Percentiles rank a stretch among this genome's conserved stretches.
Conservation (phyloP, 2,888 invertebrate species). For the Coenonympha glycerion region DNA sequence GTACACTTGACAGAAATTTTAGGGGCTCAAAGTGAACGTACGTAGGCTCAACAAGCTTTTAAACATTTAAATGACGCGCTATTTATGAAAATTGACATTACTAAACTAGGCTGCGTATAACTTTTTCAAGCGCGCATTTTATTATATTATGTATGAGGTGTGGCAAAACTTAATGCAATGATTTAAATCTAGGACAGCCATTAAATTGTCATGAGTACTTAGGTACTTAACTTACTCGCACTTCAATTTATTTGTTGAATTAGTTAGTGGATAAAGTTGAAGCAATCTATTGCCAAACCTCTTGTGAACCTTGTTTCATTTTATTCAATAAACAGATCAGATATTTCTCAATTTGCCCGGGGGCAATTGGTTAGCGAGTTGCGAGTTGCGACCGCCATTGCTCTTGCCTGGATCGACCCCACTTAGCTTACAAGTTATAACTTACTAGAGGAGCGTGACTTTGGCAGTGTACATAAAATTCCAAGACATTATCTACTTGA, state of each 20-base stretch:
- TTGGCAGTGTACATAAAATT: not conserved
- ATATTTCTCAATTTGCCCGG: constrained; percentile 13
- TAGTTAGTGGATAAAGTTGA: not conserved
- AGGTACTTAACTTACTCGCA: not conserved
- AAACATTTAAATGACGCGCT: constrained; percentile 5
- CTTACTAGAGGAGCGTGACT: constrained; percentile 1
- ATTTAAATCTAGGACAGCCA: constrained; percentile 1
- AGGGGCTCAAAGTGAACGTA: too few relatives aligned
- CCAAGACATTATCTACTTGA: not conserved
- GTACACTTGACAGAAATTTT: constrained; percentile 27
- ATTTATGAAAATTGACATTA: not conserved
- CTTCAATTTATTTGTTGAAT: constrained; percentile 8
- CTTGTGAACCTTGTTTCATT: constrained; percentile 1
- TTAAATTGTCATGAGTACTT: constrained; percentile 8
- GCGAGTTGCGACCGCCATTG: constrained; percentile 4
- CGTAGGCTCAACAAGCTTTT: not conserved
- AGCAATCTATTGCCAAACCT: constrained; percentile 8
- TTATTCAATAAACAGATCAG: constrained; percentile 9
- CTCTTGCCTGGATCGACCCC: constrained; percentile 2
- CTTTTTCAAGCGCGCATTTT: not conserved
- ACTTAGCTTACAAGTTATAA: constrained; percentile 8
- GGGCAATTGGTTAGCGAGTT: constrained; percentile 8
- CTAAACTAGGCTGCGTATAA: not conserved
- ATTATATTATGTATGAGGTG: not conserved
- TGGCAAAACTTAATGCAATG: not conserved